A percentile compares a stretch with the other conserved stretches of the same genome.
Evolutionary conservation across 92 coral and sea anemone genomes (phyloP).

Genomic region (Chrysogorgia sp.): DNA sequence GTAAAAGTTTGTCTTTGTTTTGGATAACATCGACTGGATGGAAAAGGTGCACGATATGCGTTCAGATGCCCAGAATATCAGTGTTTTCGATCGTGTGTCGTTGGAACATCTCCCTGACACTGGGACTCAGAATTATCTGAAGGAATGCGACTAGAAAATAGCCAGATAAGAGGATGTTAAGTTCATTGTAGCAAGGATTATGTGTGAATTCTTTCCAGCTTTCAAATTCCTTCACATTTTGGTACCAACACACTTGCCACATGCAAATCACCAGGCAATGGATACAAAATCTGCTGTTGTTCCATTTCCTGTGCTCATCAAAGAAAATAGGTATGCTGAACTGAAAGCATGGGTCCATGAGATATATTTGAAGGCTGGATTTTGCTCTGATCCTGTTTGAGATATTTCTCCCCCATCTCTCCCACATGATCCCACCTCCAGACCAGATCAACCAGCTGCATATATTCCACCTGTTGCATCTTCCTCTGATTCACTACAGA

Average conservation of each 20-base stretch:
- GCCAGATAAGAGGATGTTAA: conserved; percentile 48
- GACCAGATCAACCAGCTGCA: conserved; percentile 69
- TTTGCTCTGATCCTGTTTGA: conserved; percentile 48
- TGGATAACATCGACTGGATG: conserved; percentile 59
- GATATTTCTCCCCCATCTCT: conserved; percentile 43
- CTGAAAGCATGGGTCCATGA: conserved; percentile 64
- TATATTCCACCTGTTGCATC: conserved; percentile 65
- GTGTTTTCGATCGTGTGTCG: conserved; percentile 48
- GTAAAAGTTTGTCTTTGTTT: too few relatives aligned
- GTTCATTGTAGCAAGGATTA: conserved; percentile 45
- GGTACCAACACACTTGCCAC: conserved; percentile 48
- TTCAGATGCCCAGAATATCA: conserved; percentile 43
- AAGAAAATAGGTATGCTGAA: conserved; percentile 68
- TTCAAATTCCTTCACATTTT: conserved; percentile 45
- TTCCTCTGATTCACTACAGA: conserved; percentile 57
- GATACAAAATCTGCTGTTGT: conserved; percentile 59
- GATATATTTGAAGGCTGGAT: conserved; percentile 56
- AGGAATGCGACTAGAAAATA: conserved; percentile 32
- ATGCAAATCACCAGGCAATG: conserved; percentile 38
- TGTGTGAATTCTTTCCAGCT: conserved; percentile 49
- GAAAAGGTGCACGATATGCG: conserved; percentile 59
- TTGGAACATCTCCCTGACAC: conserved; percentile 44
- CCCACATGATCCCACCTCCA: conserved; percentile 38
- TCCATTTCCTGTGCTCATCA: conserved; percentile 64
- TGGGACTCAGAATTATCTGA: conserved; percentile 48